Percentiles rank a stretch among this genome's conserved stretches.
These are phyloP conservation scores for Chelon labrosus DNA, from an alignment of 2,797 vertebrate genomes.

Conservation along the genomic window DNA sequence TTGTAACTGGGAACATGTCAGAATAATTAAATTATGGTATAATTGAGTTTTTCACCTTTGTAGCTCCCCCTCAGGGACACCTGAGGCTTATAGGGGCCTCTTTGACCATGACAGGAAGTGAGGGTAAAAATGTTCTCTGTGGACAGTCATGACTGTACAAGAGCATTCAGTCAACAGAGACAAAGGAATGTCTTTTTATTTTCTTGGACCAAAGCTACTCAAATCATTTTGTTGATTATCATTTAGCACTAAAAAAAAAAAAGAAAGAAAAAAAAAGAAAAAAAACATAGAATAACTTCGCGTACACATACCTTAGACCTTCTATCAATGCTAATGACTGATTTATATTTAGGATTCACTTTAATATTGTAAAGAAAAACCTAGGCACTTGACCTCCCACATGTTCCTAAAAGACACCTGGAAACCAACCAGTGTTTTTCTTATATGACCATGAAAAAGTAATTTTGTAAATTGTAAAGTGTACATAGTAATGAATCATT, in stretches of 20 bases:
- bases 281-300: background rate
- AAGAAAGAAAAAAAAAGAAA: too few relatives aligned
- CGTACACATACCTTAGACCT: background rate
- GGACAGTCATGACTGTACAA: conserved; percentile 37
- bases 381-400: too few relatives aligned
- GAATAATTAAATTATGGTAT: conserved; percentile 39
- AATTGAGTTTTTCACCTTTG: conserved; percentile 38
- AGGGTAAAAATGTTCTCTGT: conserved; percentile 43
- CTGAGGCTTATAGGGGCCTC: conserved; percentile 13
- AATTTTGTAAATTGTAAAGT: conserved; percentile 45
- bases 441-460: conserved; percentile 11
- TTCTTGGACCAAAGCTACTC: background rate
- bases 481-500: conserved; percentile 43
- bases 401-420: too few relatives aligned
- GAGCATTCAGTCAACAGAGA: conserved; percentile 20
- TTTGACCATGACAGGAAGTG: conserved; percentile 49
- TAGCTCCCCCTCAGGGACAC: conserved; percentile 19
- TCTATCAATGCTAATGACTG: background rate
- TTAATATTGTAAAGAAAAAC: conserved; percentile 7
- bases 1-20: conserved; percentile 47
- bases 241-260: too few relatives aligned
- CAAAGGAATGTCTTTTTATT: background rate
- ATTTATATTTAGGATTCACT: background rate
- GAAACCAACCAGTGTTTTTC: background rate
- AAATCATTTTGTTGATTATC: background rate